Conservation (phyloP, 2,888 invertebrate genomes). For the Netelia melanura region DNA sequence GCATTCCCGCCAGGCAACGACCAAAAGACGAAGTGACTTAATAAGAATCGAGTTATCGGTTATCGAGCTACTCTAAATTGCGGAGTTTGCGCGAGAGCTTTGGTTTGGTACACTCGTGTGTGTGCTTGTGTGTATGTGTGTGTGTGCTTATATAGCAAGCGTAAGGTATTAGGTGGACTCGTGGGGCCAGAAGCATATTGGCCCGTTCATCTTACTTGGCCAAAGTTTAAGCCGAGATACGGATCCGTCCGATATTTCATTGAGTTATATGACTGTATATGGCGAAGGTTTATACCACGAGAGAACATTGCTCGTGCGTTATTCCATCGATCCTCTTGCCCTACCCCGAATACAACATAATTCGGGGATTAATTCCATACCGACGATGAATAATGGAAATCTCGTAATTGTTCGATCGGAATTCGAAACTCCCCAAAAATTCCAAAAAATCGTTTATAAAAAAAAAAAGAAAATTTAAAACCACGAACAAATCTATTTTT, state of each 20-base stretch:
- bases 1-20: background rate
- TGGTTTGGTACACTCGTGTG: background rate
- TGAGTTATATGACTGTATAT: conserved; percentile 29
- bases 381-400: conserved; percentile 33
- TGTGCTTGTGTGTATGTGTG: conserved; percentile 39
- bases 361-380: conserved; percentile 30
- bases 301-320: conserved; percentile 25
- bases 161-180: conserved; percentile 64
- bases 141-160: conserved; percentile 10
- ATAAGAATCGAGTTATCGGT: conserved; percentile 80
- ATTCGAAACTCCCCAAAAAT: background rate
- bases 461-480: background rate
- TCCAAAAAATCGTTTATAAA: background rate
- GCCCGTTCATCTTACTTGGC: conserved; percentile 81
- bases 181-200: conserved; percentile 78
- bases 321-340: conserved; percentile 19
- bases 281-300: conserved; percentile 5
- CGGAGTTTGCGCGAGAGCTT: conserved; percentile 73
- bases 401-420: conserved; percentile 15
- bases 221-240: conserved; percentile 75
- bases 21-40: conserved; percentile 69
- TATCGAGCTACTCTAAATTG: conserved; percentile 79
- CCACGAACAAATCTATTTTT: background rate
- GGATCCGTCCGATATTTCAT: conserved; percentile 80
- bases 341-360: background rate